Base-by-base conservation (phyloP, 2,888 invertebrate genomes). In the Mycogona germanica region DNA sequence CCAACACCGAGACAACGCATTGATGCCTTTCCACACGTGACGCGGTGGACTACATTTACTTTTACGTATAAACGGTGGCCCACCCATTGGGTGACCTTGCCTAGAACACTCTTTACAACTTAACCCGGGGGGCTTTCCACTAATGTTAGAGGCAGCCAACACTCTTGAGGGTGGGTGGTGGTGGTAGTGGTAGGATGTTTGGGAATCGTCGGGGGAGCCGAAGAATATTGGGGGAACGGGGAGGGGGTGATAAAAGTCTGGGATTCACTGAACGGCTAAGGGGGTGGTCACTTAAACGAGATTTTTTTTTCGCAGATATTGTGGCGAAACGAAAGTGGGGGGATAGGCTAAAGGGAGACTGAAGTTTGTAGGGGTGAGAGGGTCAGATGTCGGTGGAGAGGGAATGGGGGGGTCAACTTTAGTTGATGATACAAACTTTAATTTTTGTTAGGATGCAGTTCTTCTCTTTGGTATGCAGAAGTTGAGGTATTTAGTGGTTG, bases 31-130 rank as follows among this genome's bases (percentile, higher is more conserved):
- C 56, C 56, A 56, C 56, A 56, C n/a, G n/a, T n/a, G n/a, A 50
- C 45, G 17, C 44, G 56, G 56, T 56, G 56, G 56, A 56, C 53
- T 53, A 53, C 50, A 53, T 49, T 55, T 44, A 21, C n/a, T n/a
- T 53, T 55, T 53, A 45, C 45, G 50, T 55, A 53, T 42, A 56
- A 53, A 51, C 32, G 35, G n/a, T n/a, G 51, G 53, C 35, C 30
- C 49, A 49, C 56, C 56, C 53, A 40, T 35, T 54, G 53, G 56
- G 56, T 45, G 56, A 54, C 56, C 56, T 56, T 53, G 62, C 58
- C 56, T 60, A 55, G 23, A 62, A 59, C 45, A 60, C 57, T n/a
- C n/a, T 68, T 70, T 59, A 65, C 67, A 50, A 51, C 51, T 37
- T 42, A 51, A 51, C 51, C 51, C n/a, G n/a, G n/a, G 42, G 51